Conservation (phyloP, 2,888 invertebrate genomes). For the Gastracanthus pulcherrimus region DNA sequence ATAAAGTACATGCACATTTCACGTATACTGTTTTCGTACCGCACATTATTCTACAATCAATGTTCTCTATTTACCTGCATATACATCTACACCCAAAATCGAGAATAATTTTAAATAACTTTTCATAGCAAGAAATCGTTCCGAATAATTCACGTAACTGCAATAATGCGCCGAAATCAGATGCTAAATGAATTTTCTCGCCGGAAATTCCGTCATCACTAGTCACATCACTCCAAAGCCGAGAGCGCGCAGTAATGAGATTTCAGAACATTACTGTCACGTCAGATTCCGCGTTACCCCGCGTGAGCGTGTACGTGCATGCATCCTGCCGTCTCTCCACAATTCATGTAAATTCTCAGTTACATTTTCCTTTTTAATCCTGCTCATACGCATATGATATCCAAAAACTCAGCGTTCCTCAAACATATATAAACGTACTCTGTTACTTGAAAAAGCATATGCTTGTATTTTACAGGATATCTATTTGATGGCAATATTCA, state of each 20-base stretch:
- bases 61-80: neutral
- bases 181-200: slow-evolving; percentile 14
- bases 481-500: too few relatives aligned
- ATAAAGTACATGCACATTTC: too few relatives aligned
- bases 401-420: too few relatives aligned
- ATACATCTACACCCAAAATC: neutral
- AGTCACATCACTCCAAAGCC: slow-evolving; percentile 5
- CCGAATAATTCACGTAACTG: neutral
- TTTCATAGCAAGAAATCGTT: neutral
- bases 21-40: too few relatives aligned
- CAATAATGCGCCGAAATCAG: neutral
- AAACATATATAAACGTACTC: too few relatives aligned
- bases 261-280: slow-evolving; percentile 44
- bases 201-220: slow-evolving; percentile 15
- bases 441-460: too few relatives aligned
- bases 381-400: too few relatives aligned
- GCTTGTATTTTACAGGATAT: too few relatives aligned
- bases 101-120: too few relatives aligned
- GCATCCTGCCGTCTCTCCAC: neutral
- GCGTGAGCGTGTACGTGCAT: neutral
- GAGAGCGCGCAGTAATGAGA: slow-evolving; percentile 18
- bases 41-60: neutral
- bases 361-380: too few relatives aligned
- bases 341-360: too few relatives aligned
- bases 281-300: slow-evolving; percentile 4